Percentiles rank a stretch among this genome's conserved stretches.
Conservation (phyloP, 2,888 invertebrate species). For the Laothoe populi region DNA sequence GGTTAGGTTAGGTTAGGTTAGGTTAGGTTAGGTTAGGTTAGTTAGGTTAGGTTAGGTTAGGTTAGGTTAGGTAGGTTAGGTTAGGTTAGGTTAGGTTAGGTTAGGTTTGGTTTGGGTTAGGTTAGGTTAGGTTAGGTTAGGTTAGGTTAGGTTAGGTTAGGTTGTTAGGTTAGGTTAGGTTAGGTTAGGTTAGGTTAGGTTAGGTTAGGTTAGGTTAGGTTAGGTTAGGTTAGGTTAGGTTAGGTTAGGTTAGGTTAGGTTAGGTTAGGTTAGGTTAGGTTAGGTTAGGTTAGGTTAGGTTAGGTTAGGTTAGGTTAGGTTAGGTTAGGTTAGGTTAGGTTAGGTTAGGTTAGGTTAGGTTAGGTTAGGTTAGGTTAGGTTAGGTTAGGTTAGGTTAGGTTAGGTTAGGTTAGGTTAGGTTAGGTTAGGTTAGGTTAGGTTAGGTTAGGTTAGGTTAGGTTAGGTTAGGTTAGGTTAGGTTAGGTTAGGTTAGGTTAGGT, state of each 20-base stretch:
- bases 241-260: conserved; percentile 27
- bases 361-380: conserved; percentile 30
- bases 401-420: conserved; percentile 28
- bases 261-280: conserved; percentile 28
- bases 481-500: conserved; percentile 33
- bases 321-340: conserved; percentile 31
- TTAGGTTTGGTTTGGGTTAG: conserved; percentile 32
- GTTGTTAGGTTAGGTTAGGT: conserved; percentile 30
- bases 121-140: conserved; percentile 31
- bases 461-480: conserved; percentile 30
- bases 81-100: conserved; percentile 36
- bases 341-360: conserved; percentile 30
- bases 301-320: conserved; percentile 27
- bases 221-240: conserved; percentile 30
- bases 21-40: conserved; percentile 36
- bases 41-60: conserved; percentile 38
- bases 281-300: conserved; percentile 27
- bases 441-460: conserved; percentile 29
- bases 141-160: conserved; percentile 30
- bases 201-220: conserved; percentile 32
- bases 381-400: conserved; percentile 30
- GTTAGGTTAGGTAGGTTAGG: conserved; percentile 36
- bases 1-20: conserved; percentile 38
- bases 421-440: conserved; percentile 25
- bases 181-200: conserved; percentile 36